A percentile compares a stretch with the other conserved stretches of the same genome.
These are phyloP conservation scores for Podarcis raffonei DNA, from an alignment of 2,113 vertebrate species.

Conservation along the genomic window DNA sequence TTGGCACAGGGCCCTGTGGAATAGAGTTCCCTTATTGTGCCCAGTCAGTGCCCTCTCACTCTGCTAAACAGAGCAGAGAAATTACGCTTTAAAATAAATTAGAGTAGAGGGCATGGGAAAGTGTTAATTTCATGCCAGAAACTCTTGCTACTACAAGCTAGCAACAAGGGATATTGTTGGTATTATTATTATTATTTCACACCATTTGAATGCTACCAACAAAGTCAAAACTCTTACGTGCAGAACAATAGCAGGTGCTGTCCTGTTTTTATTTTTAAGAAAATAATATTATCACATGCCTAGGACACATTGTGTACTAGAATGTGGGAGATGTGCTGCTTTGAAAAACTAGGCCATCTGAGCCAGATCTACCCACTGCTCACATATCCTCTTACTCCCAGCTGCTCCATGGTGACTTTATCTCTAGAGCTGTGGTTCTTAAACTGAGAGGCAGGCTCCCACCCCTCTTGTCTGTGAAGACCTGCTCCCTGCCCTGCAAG, in stretches of 20 bases:
- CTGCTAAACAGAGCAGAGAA: slow-evolving; percentile 24
- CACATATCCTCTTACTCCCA: background rate
- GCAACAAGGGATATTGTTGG: background rate
- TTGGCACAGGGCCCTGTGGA: slow-evolving; percentile 3
- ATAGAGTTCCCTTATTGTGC: slow-evolving; percentile 16
- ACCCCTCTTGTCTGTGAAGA: no score
- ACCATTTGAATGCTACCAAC: background rate
- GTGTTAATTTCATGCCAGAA: background rate
- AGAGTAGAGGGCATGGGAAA: background rate
- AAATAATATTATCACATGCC: slow-evolving; percentile 5
- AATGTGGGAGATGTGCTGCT: background rate
- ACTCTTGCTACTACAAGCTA: background rate
- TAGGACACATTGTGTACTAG: background rate
- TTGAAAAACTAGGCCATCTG: slow-evolving; percentile 9
- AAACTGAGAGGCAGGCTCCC: background rate
- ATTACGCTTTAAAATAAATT: background rate
- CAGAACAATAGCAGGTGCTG: slow-evolving; percentile 1
- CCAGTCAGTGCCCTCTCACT: background rate
- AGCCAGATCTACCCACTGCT: background rate
- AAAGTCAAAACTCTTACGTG: background rate
- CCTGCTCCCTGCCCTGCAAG: no score
- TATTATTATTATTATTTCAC: background rate
- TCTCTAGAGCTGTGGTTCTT: background rate
- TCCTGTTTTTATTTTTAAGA: background rate
- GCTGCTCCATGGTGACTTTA: background rate